These are phyloP conservation scores for Apodemia zela DNA, from an alignment of 2,888 invertebrate genomes.

Conservation along the genomic window DNA sequence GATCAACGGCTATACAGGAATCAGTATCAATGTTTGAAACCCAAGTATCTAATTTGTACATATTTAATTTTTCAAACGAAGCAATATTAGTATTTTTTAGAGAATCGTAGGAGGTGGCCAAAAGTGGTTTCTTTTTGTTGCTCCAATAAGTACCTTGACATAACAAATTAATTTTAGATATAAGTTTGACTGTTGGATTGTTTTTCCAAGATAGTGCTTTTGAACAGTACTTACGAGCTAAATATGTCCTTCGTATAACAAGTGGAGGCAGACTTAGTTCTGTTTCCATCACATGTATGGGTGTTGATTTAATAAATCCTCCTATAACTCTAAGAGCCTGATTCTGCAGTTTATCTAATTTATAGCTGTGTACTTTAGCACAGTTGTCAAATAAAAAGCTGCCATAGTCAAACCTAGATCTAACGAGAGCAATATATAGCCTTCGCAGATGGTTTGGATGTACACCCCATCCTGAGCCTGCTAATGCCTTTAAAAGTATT, in stretches of 20 bases:
- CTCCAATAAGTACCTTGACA: conserved; percentile 17
- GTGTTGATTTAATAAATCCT: conserved; percentile 21
- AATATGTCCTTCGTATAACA: not conserved
- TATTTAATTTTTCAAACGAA: not conserved
- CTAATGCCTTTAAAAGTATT: conserved; percentile 19
- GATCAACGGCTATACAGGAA: not conserved
- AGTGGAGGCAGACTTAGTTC: conserved; percentile 21
- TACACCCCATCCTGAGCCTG: conserved; percentile 23
- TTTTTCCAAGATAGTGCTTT: conserved; percentile 18
- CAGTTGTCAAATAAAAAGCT: conserved; percentile 24
- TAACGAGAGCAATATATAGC: conserved; percentile 22
- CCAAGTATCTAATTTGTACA: conserved; percentile 16
- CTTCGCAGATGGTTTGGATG: conserved; percentile 23
- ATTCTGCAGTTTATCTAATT: conserved; percentile 24
- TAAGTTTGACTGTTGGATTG: not conserved
- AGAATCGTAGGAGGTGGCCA: not conserved
- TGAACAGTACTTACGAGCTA: not conserved
- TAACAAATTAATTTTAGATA: conserved; percentile 6
- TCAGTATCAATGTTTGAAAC: conserved; percentile 5
- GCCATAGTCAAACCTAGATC: conserved; percentile 25
- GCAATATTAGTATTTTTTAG: conserved; percentile 7
- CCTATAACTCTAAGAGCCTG: conserved; percentile 20
- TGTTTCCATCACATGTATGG: conserved; percentile 24
- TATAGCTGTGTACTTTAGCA: conserved; percentile 19
- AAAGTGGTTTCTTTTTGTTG: conserved; percentile 21